phyloP scores from a whole-genome alignment of 2,888 invertebrate species.

The Mycogona germanica region DNA sequence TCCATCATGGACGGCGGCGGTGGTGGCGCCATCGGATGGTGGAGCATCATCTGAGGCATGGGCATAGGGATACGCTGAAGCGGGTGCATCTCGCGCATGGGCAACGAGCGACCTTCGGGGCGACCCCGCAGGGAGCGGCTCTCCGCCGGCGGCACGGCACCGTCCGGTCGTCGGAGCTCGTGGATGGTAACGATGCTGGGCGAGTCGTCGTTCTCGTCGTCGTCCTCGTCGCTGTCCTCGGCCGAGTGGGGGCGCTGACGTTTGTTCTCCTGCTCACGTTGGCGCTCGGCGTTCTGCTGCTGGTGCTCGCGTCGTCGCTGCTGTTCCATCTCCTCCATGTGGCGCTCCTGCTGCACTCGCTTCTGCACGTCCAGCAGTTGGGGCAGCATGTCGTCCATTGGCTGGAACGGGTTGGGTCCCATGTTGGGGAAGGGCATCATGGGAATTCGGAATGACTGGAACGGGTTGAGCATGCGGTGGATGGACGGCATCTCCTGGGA shows the following conservation, averaged over 20 bases:
- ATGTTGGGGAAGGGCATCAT: not conserved
- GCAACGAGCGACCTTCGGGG: conserved; percentile 1
- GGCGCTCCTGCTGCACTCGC: conserved; percentile 11
- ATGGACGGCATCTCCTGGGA: not conserved
- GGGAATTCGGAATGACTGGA: not conserved
- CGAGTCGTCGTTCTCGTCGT: conserved; percentile 9
- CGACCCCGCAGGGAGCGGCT: not conserved
- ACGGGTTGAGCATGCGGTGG: not conserved
- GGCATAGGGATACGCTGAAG: not conserved
- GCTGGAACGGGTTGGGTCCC: not conserved
- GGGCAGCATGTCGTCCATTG: conserved; percentile 14
- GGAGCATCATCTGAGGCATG: not conserved
- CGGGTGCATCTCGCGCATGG: conserved; percentile 9
- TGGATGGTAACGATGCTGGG: not conserved
- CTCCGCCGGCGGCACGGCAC: not conserved
- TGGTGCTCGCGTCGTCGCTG: conserved; percentile 5
- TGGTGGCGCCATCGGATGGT: not conserved
- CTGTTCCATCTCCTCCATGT: not conserved
- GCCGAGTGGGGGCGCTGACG: conserved; percentile 1
- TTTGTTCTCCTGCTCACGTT: not conserved
- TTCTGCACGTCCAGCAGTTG: conserved; percentile 15
- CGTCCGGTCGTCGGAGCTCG: not conserved
- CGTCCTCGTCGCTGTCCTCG: not conserved
- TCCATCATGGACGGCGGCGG: no score
- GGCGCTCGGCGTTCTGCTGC: conserved; percentile 3